Evolutionary conservation across 2,113 vertebrate species (phyloP).

Genomic region (Rhynchopsitta pachyrhyncha): DNA sequence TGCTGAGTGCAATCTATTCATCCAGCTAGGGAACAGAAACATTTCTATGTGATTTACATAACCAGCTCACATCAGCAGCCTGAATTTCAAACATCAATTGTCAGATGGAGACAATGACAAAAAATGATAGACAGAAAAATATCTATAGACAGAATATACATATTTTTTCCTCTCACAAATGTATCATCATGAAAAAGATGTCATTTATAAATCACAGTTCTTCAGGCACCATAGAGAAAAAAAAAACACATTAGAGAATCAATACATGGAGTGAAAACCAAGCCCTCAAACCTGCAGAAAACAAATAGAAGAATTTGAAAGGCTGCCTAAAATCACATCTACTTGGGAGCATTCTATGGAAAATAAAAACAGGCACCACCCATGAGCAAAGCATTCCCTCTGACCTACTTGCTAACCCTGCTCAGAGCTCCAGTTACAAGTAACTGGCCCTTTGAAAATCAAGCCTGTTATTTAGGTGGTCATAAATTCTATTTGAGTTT

Average conservation of each 20-base stretch:
- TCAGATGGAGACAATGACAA: neutral
- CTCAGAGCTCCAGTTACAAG: neutral
- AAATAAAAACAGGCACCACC: neutral
- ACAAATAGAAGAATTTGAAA: neutral
- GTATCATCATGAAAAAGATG: neutral
- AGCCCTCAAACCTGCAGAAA: neutral
- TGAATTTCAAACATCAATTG: neutral
- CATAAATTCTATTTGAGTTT: neutral
- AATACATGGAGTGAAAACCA: neutral
- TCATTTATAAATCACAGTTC: neutral
- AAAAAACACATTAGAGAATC: neutral
- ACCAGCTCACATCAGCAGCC: neutral
- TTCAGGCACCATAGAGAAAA: neutral
- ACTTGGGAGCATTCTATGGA: neutral
- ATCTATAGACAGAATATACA: neutral
- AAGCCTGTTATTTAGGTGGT: neutral
- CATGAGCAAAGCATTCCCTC: neutral
- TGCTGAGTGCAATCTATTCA: neutral
- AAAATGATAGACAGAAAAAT: neutral
- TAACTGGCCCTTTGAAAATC: neutral
- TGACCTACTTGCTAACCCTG: neutral
- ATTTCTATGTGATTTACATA: neutral
- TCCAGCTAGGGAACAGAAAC: neutral
- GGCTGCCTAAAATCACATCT: neutral
- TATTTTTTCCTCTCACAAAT: neutral